phyloP scores from a whole-genome alignment of 2,797 vertebrate species.

The Molossus alvarezi region DNA sequence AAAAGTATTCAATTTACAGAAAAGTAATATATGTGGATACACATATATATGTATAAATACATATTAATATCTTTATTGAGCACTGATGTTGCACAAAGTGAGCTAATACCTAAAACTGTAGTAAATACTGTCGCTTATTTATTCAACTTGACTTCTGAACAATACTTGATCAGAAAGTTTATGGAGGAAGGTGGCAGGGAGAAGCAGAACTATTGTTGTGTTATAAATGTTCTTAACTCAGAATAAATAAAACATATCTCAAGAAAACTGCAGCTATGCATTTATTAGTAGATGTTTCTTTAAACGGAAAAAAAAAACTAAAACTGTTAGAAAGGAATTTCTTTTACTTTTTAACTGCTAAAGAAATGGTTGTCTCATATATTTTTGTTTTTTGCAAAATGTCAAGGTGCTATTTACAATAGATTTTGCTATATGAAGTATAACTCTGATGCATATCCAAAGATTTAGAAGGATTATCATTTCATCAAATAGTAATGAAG shows the following conservation, averaged over 20 bases:
- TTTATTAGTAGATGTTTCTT: slow-evolving; percentile 23
- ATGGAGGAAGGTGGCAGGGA: background rate
- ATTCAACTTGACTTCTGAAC: slow-evolving; percentile 8
- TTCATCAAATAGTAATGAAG: slow-evolving; percentile 12
- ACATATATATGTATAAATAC: background rate
- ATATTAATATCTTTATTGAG: background rate
- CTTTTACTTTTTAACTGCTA: background rate
- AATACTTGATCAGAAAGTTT: slow-evolving; percentile 43
- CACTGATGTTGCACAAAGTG: background rate
- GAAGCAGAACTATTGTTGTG: background rate
- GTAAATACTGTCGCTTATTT: background rate
- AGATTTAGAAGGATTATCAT: background rate
- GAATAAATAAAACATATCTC: slow-evolving; percentile 14
- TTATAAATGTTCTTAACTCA: slow-evolving; percentile 9
- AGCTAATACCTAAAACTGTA: background rate
- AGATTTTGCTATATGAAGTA: slow-evolving; percentile 6
- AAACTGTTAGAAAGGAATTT: background rate
- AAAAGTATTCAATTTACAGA: background rate
- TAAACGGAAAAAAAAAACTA: background rate
- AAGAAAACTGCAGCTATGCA: background rate
- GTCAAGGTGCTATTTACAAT: background rate
- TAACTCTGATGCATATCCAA: background rate
- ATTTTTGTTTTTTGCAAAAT: slow-evolving; percentile 15
- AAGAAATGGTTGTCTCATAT: background rate
- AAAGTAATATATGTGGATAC: background rate